phyloP scores from a whole-genome alignment of 2,888 invertebrate species.

The Calliopum simillimum region DNA sequence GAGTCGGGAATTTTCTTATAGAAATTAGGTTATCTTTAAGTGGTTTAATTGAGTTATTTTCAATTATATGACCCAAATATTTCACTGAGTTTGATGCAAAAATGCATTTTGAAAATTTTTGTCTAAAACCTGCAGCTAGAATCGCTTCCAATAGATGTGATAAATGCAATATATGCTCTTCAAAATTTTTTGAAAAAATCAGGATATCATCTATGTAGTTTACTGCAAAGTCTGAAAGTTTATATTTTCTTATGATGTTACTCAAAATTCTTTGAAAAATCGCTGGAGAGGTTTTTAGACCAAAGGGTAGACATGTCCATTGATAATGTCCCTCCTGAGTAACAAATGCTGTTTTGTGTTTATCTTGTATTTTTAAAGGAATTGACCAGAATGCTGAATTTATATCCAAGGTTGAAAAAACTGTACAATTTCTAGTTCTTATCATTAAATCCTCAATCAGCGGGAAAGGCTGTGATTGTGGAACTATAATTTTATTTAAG shows the following conservation, averaged over 20 bases:
- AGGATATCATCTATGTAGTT: slow-evolving; percentile 46
- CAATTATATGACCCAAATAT: slow-evolving; percentile 44
- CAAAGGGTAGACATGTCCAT: slow-evolving; percentile 32
- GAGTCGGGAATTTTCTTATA: slow-evolving; percentile 41
- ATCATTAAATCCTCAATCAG: slow-evolving; percentile 41
- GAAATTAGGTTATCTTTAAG: slow-evolving; percentile 36
- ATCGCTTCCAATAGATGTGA: slow-evolving; percentile 41
- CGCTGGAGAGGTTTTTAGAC: slow-evolving; percentile 36
- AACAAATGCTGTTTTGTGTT: slow-evolving; percentile 21
- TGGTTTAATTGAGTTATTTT: slow-evolving; percentile 39
- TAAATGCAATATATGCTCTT: slow-evolving; percentile 33
- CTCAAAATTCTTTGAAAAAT: slow-evolving; percentile 37
- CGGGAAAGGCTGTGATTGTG: slow-evolving; percentile 46
- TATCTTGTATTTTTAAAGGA: slow-evolving; percentile 28
- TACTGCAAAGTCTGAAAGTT: slow-evolving; percentile 41
- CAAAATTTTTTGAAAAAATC: slow-evolving; percentile 41
- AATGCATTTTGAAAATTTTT: slow-evolving; percentile 40
- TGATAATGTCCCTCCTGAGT: slow-evolving; percentile 38
- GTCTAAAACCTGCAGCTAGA: slow-evolving; percentile 40
- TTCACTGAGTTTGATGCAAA: slow-evolving; percentile 39
- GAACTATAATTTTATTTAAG: slow-evolving; percentile 44
- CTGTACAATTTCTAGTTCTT: slow-evolving; percentile 41
- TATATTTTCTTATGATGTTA: slow-evolving; percentile 37
- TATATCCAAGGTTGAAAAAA: slow-evolving; percentile 42
- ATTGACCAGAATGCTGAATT: slow-evolving; percentile 46